phyloP scores from a whole-genome alignment of 2,113 vertebrate genomes.

The Sinocyclocheilus grahami region DNA sequence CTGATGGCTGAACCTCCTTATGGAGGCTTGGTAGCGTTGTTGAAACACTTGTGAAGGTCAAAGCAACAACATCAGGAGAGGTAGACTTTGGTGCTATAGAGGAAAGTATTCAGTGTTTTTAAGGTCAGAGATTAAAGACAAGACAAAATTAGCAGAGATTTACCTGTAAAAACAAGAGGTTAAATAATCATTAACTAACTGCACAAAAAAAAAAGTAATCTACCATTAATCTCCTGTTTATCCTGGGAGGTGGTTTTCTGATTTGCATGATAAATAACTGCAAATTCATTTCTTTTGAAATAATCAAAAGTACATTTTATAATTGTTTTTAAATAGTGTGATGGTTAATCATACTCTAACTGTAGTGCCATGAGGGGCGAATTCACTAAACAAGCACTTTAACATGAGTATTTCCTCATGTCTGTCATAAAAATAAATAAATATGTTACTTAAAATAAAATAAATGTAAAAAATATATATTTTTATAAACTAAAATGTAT shows the following conservation, averaged over 20 bases:
- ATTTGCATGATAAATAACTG: neutral
- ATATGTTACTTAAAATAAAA: too few relatives aligned
- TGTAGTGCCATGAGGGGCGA: neutral
- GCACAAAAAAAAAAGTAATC: neutral
- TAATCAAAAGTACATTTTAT: neutral
- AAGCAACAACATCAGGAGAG: slow-evolving; percentile 62
- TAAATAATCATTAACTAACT: slow-evolving; percentile 6
- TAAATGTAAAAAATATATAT: too few relatives aligned
- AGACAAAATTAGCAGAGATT: neutral
- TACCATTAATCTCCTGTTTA: neutral
- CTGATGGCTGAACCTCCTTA: slow-evolving; percentile 37
- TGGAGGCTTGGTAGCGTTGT: slow-evolving; percentile 51
- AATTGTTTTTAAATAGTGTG: neutral
- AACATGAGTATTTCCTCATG: neutral
- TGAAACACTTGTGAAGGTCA: slow-evolving; percentile 64
- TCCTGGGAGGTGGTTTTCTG: neutral
- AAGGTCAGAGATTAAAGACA: slow-evolving; percentile 44
- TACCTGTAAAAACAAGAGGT: slow-evolving; percentile 57
- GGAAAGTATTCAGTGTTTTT: slow-evolving; percentile 66
- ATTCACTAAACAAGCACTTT: neutral
- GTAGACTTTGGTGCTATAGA: slow-evolving; percentile 70
- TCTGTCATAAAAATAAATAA: neutral
- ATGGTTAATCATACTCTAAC: neutral
- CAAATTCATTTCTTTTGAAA: neutral
- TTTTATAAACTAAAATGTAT: too few relatives aligned